Evolutionary conservation across 2,888 invertebrate genomes (phyloP).

Genomic region (Cryptocephalus moraei): DNA sequence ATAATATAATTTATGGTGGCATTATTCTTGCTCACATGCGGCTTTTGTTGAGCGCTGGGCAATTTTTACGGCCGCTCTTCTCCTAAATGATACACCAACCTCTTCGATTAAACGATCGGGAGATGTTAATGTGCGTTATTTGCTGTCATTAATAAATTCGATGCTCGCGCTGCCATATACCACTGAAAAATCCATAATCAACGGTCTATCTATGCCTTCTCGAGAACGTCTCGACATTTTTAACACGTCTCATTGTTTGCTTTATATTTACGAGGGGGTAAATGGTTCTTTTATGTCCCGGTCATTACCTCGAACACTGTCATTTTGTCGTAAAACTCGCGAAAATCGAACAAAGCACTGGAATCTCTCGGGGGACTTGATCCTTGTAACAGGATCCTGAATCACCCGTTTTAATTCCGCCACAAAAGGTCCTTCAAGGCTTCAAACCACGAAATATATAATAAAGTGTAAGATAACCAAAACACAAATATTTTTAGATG

Average conservation of each 20-base stretch:
- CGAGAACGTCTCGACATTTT: background rate
- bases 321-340: no score
- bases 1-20: slow-evolving; percentile 40
- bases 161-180: slow-evolving; percentile 4
- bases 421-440: no score
- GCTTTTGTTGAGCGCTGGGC: background rate
- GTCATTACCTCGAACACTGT: no score
- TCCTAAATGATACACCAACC: slow-evolving; percentile 1
- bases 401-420: no score
- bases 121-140: slow-evolving; percentile 23
- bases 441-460: no score
- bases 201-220: background rate
- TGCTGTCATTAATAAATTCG: slow-evolving; percentile 19
- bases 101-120: slow-evolving; percentile 7
- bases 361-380: no score
- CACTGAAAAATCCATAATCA: slow-evolving; percentile 2
- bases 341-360: no score
- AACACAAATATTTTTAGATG: no score
- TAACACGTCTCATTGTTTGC: background rate
- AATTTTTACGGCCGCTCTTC: background rate
- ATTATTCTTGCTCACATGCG: slow-evolving; percentile 20
- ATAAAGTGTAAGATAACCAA: no score
- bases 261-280: no score
- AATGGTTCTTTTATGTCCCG: no score
- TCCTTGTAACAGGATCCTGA: no score